Conservation (phyloP, 2,888 invertebrate species). For the Eurois occulta region DNA sequence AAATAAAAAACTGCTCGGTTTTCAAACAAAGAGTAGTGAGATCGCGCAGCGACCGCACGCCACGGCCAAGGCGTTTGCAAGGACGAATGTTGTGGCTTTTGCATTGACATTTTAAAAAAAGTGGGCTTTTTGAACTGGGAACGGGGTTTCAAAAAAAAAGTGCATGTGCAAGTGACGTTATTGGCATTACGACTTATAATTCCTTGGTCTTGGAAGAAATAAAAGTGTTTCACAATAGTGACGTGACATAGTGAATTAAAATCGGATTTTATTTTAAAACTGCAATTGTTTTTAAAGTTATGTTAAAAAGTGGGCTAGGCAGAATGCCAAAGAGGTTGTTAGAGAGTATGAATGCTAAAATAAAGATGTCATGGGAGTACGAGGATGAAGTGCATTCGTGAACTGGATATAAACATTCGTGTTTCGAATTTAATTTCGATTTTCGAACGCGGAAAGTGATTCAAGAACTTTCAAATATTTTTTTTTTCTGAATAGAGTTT, state of each 20-base stretch:
- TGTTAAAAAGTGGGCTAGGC: conserved; percentile 47
- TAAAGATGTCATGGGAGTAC: conserved; percentile 73
- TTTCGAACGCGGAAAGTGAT: conserved; percentile 20
- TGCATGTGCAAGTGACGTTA: conserved; percentile 25
- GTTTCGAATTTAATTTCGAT: conserved; percentile 24
- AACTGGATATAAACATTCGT: conserved; percentile 53
- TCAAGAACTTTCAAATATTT: conserved; percentile 13
- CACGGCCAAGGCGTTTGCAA: conserved; percentile 86
- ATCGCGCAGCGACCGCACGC: conserved; percentile 81
- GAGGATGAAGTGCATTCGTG: conserved; percentile 62
- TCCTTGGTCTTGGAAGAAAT: neutral
- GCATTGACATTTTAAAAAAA: conserved; percentile 63
- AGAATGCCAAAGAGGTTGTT: conserved; percentile 49
- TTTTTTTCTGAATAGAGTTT: conserved; percentile 9
- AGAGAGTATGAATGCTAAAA: conserved; percentile 47
- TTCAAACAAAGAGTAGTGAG: conserved; percentile 86
- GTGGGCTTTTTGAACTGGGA: conserved; percentile 45
- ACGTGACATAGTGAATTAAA: conserved; percentile 7
- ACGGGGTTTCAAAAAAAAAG: conserved; percentile 45
- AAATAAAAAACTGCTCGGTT: conserved; percentile 74
- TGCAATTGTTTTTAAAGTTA: conserved; percentile 24
- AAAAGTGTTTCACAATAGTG: conserved; percentile 33
- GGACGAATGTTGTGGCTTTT: conserved; percentile 75
- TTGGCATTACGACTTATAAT: neutral
- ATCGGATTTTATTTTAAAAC: neutral